Conservation (phyloP, 1,140 invertebrate genomes). For the Drosophila guanche region DNA sequence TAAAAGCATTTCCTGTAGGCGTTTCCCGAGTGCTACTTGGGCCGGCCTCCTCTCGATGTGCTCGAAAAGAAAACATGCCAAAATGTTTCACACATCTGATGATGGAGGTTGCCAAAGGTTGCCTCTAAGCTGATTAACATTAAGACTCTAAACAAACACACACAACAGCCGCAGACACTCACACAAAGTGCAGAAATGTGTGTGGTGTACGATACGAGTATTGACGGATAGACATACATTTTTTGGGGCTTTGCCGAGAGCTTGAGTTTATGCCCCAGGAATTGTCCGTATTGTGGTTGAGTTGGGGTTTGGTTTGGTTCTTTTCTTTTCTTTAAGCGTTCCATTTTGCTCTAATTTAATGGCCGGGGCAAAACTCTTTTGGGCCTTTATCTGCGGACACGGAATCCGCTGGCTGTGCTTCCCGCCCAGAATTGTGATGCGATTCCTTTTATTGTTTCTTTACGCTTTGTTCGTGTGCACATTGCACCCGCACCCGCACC, state of each 20-base stretch:
- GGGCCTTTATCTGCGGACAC: slow-evolving; percentile 33
- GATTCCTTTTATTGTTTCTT: slow-evolving; percentile 48
- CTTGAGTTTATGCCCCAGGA: slow-evolving; percentile 19
- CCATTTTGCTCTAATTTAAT: slow-evolving; percentile 70
- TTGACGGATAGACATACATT: slow-evolving; percentile 26
- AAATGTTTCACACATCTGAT: slow-evolving; percentile 20
- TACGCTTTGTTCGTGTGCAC: slow-evolving; percentile 58
- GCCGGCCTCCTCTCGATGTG: slow-evolving; percentile 23
- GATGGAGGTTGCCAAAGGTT: slow-evolving; percentile 33
- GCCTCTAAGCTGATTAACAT: slow-evolving; percentile 72
- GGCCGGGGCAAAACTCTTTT: slow-evolving; percentile 48
- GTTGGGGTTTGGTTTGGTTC: slow-evolving; percentile 6
- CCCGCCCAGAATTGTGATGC: slow-evolving; percentile 59
- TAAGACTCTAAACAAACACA: slow-evolving; percentile 38
- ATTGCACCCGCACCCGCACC: not conserved
- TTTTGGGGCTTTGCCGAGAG: slow-evolving; percentile 11
- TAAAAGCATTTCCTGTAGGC: slow-evolving; percentile 50
- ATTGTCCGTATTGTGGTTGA: slow-evolving; percentile 9
- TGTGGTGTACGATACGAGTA: slow-evolving; percentile 23
- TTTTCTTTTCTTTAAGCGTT: slow-evolving; percentile 37
- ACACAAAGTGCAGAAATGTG: slow-evolving; percentile 35
- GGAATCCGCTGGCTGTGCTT: slow-evolving; percentile 41
- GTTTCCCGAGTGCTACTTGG: slow-evolving; percentile 7
- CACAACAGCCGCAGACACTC: not conserved
- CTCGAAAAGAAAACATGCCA: slow-evolving; percentile 14